Conservation (phyloP, 2,888 invertebrate genomes). For the Nipponacmea schrenckii region DNA sequence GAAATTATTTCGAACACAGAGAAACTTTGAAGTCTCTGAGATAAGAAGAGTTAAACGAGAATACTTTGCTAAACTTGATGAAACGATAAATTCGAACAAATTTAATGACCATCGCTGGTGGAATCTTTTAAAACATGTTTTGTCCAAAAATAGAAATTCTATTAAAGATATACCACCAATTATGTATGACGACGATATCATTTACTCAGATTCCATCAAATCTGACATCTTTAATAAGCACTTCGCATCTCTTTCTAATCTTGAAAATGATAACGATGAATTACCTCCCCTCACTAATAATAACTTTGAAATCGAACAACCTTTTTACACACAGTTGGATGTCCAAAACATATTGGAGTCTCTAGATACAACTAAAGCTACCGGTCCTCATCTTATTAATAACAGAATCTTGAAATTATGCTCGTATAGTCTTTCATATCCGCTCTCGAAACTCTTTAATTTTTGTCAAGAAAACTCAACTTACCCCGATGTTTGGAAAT, state of each 20-base stretch:
- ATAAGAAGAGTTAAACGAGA: background rate
- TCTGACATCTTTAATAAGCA: too few relatives aligned
- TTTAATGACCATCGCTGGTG: background rate
- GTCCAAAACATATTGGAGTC: background rate
- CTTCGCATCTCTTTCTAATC: too few relatives aligned
- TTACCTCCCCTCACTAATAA: too few relatives aligned
- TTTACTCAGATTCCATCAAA: too few relatives aligned
- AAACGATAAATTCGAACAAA: too few relatives aligned
- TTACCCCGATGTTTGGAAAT: background rate
- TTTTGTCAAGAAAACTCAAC: background rate
- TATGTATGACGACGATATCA: background rate
- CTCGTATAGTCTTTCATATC: too few relatives aligned
- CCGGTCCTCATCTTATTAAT: background rate
- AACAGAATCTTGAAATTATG: background rate
- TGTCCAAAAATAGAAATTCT: background rate
- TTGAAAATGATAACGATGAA: too few relatives aligned
- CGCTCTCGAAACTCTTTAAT: too few relatives aligned
- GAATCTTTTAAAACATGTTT: background rate
- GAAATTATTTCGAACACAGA: background rate
- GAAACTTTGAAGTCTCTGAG: background rate
- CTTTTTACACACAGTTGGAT: too few relatives aligned
- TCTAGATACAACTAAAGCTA: background rate
- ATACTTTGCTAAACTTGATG: background rate
- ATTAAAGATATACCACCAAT: background rate
- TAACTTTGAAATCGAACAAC: too few relatives aligned